Conservation (phyloP, 2,888 invertebrate species). For the Campoplex capitator region DNA sequence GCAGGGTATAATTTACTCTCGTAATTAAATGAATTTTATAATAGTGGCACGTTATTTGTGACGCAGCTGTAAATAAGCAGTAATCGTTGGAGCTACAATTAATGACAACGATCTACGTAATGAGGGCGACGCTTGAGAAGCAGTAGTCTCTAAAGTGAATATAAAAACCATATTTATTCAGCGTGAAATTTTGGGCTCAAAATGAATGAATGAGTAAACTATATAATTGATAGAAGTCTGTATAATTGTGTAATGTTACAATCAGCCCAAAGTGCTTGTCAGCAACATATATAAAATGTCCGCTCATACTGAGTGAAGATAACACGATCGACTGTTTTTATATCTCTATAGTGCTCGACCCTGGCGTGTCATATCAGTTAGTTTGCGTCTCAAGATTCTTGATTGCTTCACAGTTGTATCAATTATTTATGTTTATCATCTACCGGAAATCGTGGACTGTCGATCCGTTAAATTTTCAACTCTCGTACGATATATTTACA, state of each 20-base stretch:
- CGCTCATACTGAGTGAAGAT: slow-evolving; percentile 39
- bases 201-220: neutral
- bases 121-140: slow-evolving; percentile 12
- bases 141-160: neutral
- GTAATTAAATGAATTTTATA: slow-evolving; percentile 51
- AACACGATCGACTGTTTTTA: slow-evolving; percentile 50
- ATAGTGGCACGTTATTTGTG: slow-evolving; percentile 34
- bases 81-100: slow-evolving; percentile 21
- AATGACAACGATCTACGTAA: slow-evolving; percentile 20
- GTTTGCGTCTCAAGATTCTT: slow-evolving; percentile 7
- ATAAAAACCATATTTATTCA: slow-evolving; percentile 46
- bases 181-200: neutral
- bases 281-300: slow-evolving; percentile 53
- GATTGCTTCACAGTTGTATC: neutral
- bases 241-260: neutral
- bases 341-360: slow-evolving; percentile 51
- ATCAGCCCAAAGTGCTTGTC: neutral
- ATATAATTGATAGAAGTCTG: neutral
- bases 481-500: slow-evolving; percentile 1
- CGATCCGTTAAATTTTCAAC: slow-evolving; percentile 20
- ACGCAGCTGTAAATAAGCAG: slow-evolving; percentile 22
- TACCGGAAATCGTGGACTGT: slow-evolving; percentile 50
- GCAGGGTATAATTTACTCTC: slow-evolving; percentile 36
- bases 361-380: neutral
- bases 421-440: slow-evolving; percentile 39